Conservation (phyloP, 2,888 invertebrate genomes). For the Nemoura dubitans region DNA sequence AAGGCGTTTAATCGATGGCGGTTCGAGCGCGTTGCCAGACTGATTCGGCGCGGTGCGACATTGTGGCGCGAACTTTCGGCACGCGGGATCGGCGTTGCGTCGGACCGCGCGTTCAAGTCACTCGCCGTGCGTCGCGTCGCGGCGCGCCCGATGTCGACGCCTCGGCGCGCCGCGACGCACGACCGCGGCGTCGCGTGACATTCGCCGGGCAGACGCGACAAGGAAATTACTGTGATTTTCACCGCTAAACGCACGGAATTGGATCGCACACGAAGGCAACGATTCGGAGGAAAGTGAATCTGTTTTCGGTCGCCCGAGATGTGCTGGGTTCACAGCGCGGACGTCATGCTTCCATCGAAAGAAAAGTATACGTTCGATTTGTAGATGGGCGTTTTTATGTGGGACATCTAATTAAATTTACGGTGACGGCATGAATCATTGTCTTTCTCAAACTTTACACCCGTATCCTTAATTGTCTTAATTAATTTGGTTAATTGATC, state of each 20-base stretch:
- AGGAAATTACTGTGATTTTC: neutral
- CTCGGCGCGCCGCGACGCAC: neutral
- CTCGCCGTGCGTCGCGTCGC: neutral
- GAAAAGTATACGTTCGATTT: neutral
- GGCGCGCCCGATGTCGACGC: neutral
- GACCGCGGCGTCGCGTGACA: neutral
- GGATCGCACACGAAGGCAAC: neutral
- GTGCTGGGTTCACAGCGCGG: neutral
- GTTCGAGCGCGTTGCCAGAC: neutral
- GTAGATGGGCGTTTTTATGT: neutral
- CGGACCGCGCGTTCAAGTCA: neutral
- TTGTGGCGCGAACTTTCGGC: neutral
- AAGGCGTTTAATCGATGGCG: neutral
- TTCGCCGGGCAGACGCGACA: neutral
- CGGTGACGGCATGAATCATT: slow-evolving; percentile 3
- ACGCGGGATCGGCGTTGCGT: neutral
- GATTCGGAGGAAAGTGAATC: neutral
- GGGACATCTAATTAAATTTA: neutral
- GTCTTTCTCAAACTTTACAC: neutral
- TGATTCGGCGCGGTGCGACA: too few species aligned
- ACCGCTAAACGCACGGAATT: neutral
- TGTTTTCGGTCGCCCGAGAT: neutral
- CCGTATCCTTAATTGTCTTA: neutral
- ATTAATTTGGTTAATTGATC: neutral
- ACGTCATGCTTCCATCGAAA: neutral